Base-by-base conservation (phyloP, 2,113 vertebrate genomes). In the Diphyllodes magnificus region DNA sequence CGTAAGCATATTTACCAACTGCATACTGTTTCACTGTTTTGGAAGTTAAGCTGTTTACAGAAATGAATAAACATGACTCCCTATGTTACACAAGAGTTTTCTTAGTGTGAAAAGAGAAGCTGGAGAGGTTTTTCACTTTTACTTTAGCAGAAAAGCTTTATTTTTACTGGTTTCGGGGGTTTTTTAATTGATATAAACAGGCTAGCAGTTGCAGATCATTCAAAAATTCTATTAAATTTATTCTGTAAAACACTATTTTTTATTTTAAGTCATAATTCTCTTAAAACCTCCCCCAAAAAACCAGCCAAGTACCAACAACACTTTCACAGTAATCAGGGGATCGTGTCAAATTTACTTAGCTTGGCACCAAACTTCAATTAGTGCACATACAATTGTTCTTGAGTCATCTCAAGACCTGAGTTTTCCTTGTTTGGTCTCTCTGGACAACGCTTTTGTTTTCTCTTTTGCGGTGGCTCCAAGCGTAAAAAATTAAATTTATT, bases 261-360 rank as follows among this genome's bases (percentile, higher is more conserved):
- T 65, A 56, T 57, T 42, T 63, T 39, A 76, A 78, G 24, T 33
- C 10, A 31, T 3, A 4, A 39, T 69, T 88, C 17, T 28, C 15
- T 57, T 63, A 56, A 82, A 88, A 82, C 22, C 13, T 64, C 44
- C 28, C 3, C 35, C 24, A 5, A 12, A 45, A 45, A 60, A 27
- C 0, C 6, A 60, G 24, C 6, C 16, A 45, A 71, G 39, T 44
- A 69, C 23, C 44, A 91, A 40, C 7, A 25, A 8, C 16, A 72
- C 13, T 49, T 72, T 5, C 19, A 50, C 7, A 14, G 37, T 25
- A 39, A 72, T 13, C 31, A n/a, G 33, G 6, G 11, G 13, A 59
- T 50, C 0, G 0, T 35, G 7, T 57, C 30, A 60, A 51, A 51
- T 60, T 49, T 85, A 45, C 28, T 76, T 31, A 40, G 14, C 16